Base-by-base conservation (phyloP, 2,797 vertebrate species). In the Capromys pilorides region DNA sequence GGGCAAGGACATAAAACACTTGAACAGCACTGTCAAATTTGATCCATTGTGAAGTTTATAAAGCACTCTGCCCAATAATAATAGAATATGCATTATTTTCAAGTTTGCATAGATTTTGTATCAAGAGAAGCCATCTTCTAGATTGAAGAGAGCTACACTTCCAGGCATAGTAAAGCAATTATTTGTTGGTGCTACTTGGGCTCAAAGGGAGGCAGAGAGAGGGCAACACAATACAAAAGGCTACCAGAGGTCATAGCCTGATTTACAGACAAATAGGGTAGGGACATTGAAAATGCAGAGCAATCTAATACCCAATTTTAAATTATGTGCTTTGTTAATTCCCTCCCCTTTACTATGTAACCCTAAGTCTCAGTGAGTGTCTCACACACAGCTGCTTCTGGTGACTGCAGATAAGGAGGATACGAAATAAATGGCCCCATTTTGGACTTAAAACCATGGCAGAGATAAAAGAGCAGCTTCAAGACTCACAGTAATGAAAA, bases 401-500 rank as follows among this genome's bases (percentile, higher is more conserved):
- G 1, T 57, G 75, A 94, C 24, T 1, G 11, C 5, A 86, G 64
- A 73, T 33, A 66, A 69, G 36, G 19, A 89, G 3, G n/a, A 84
- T 26, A n/a, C 0, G 18, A 64, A 81, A 81, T 39, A 73, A 91
- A 88, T 69, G 61, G 78, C 95, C 26, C 81, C n/a, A 90, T 5
- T 0, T 82, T 75, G 88, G 79, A 67, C 54, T 62, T 5, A 77
- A 92, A 94, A 88, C 88, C 88, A 79, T 73, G n/a, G 41, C 33
- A 79, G 67, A 87, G 91, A 93, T 39, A 94, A 87, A 73, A 57
- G 31, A 86, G 49, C 24, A 77, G 59, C 59, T 81, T 92, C 24
- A 61, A 92, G 49, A 81, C 33, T 64, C 57, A 57, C 28, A 66
- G 59, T 81, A 96, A 96, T 57, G 84, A 84, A 66, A 95, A 86